These are phyloP conservation scores for Crotalus tigris DNA, from an alignment of 2,113 vertebrate genomes.

Conservation along the genomic window DNA sequence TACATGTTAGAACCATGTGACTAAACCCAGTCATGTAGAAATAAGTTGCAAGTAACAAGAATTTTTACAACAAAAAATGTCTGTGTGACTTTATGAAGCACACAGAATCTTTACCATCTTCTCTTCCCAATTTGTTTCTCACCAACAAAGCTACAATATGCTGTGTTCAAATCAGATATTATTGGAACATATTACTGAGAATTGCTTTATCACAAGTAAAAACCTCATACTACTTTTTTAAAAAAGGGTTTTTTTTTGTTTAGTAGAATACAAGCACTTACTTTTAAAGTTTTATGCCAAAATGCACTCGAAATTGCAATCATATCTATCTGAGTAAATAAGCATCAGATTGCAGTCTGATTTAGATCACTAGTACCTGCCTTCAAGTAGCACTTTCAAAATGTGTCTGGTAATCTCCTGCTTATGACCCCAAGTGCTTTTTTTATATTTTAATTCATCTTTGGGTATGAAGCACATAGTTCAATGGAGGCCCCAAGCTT, in stretches of 20 bases:
- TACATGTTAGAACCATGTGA: neutral
- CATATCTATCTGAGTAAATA: neutral
- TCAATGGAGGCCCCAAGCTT: neutral
- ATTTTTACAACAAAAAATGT: neutral
- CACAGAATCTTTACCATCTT: neutral
- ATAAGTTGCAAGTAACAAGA: neutral
- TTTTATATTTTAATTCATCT: constrained; percentile 2
- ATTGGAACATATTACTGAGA: neutral
- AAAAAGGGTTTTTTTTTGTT: too few species aligned
- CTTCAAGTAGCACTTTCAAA: neutral
- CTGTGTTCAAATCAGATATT: neutral
- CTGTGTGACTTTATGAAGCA: neutral
- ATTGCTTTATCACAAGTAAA: too few species aligned
- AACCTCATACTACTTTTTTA: too few species aligned
- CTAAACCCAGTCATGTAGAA: neutral
- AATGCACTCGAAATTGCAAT: neutral
- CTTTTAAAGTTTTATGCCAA: neutral
- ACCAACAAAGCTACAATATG: neutral
- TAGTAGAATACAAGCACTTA: too few species aligned
- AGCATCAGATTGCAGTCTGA: neutral
- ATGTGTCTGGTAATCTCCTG: neutral
- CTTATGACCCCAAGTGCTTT: constrained; percentile 6
- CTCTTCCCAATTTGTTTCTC: neutral
- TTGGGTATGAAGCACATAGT: neutral
- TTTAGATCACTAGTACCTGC: neutral